Conservation (phyloP, 2,797 vertebrate species). For the Anguilla obscura region DNA sequence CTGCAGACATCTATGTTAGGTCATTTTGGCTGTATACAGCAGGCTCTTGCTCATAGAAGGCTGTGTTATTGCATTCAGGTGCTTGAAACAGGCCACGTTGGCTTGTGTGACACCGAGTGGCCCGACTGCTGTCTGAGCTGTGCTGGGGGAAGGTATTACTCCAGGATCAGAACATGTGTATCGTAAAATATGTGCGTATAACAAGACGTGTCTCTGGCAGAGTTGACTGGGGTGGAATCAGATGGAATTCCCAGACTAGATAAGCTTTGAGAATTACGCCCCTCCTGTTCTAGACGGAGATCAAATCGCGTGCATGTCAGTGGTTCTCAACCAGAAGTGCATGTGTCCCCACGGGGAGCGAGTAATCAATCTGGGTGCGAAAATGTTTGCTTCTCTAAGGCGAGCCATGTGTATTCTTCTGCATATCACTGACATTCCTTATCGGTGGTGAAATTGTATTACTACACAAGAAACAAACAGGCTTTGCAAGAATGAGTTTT, state of each 20-base stretch:
- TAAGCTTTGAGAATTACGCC: background rate
- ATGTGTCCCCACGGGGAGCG: background rate
- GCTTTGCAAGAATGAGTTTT: background rate
- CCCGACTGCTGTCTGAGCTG: background rate
- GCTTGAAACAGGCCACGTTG: background rate
- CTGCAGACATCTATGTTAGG: no score
- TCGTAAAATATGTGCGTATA: constrained; percentile 36
- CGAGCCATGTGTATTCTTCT: background rate
- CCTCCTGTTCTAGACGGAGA: background rate
- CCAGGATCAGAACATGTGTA: constrained; percentile 23
- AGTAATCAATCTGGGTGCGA: background rate
- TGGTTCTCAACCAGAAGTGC: background rate
- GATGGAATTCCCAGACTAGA: constrained; percentile 21
- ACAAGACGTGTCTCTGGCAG: constrained; percentile 33
- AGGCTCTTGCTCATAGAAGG: background rate
- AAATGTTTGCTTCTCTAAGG: background rate
- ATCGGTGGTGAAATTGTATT: no score
- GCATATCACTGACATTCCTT: background rate
- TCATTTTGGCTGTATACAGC: background rate
- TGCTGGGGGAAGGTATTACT: background rate
- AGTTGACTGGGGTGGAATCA: background rate
- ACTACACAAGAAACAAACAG: background rate
- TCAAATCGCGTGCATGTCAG: background rate
- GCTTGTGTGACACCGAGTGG: background rate
- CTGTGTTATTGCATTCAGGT: background rate